Base-by-base conservation (phyloP, 2,888 invertebrate species). In the Dermolepida albohirtum region DNA sequence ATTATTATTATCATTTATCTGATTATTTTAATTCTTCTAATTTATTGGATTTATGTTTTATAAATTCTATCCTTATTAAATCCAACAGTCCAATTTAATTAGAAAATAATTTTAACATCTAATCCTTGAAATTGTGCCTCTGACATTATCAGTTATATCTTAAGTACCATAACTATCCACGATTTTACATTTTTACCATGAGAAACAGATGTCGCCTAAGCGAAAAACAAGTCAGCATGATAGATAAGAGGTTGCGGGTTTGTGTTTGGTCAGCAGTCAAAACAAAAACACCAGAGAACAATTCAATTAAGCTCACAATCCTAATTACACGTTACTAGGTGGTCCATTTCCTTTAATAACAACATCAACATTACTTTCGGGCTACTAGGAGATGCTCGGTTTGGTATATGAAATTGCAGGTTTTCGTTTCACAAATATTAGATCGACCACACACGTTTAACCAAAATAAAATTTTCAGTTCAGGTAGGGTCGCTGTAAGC, bases 371-470 rank as follows among this genome's bases (percentile, higher is more conserved):
- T 47, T 67, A 54, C 47, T 52, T 39, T 39, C 11, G 49, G 55
- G 63, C 40, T 63, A 67, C 63, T 44, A 41, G 29, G 29, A 51
- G n/a, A 59, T n/a, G 22, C 17, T 64, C 68, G 47, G 47, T 67
- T 64, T 67, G 44, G 69, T 59, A 66, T 71, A 67, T 66, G 64
- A 71, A 69, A 71, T 69, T 71, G 71, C 71, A 44, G 69, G 71
- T 69, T 69, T 16, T 47, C 63, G 55, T 65, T 71, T 69, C 69
- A 65, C 66, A 71, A 71, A 71, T 67, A 71, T 71, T 71, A 71
- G 69, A 41, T 12, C 69, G 71, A 71, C 71, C 71, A 71, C 71
- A 71, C 71, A 71, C 68, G 71, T 59, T 63, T 68, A 34, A 50
- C 68, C 40, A 39, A 57, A 22, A 63, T 52, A 62, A 59, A 44